Evolutionary conservation across 2,888 invertebrate species (phyloP), one percentile per base, ranked within the genome.

Genomic region (Cantharis rustica): DNA sequence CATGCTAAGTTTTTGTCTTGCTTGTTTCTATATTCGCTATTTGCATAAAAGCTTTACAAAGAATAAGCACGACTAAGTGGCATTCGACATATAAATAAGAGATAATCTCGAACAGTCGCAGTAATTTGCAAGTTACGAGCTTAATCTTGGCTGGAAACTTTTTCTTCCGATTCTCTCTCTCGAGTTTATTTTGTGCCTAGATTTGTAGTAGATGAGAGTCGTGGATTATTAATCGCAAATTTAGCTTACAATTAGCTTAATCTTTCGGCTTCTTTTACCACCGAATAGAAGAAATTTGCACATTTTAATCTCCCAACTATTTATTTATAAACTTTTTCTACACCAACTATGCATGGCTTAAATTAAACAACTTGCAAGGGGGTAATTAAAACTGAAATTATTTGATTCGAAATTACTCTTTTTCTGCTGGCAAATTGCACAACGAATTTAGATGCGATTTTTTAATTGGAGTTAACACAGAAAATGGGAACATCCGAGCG

Each of bases 191-290:
- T 66, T 66, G 17, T 66, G 23, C 64, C 23, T 66, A 84, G 83
- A 83, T 83, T 83, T 82, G 80, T 79, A 81, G 80, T 79, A 81
- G 82, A 82, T 81, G 81, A 81, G 81, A 79, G 80, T 73, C 74
- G 31, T 27, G 82, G 84, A 84, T 85, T 85, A 84, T 85, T 84
- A 82, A 82, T 77, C 75, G 80, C 77, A 81, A 84, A 83, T 84
- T 85, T 84, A 84, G 83, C 84, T 84, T 83, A 84, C 83, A 84
- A 84, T 85, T 85, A 84, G 83, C 80, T 84, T 84, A 84, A 85
- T 84, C 83, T 84, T 81, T 80, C 79, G 79, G 80, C 7, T 66
- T 66, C 64, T 66, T 23, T 20, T 20, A 66, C 64, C 64, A 66
- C 64, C 63, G 63, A 66, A 11, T 2, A 17, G 20, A 66, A 66